phyloP scores from a whole-genome alignment of 2,888 invertebrate species.

The Belgica antarctica region DNA sequence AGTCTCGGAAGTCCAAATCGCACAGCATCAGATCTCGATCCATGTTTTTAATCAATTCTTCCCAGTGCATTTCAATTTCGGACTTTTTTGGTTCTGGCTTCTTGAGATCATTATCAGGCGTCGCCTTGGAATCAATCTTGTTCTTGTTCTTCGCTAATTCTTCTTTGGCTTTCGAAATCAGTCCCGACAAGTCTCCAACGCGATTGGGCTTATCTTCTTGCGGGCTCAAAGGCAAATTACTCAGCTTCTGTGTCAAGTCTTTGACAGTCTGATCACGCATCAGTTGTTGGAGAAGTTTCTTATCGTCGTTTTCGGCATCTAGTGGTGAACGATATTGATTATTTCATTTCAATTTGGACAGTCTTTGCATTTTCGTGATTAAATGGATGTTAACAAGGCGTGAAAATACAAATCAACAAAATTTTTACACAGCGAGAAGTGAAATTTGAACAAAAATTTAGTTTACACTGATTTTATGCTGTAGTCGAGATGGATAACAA shows the following conservation, averaged over 20 bases:
- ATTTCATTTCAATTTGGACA: too few species aligned
- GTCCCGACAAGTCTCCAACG: conserved; percentile 80
- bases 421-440: too few species aligned
- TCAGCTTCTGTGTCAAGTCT: conserved; percentile 81
- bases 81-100: conserved; percentile 76
- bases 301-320: conserved; percentile 63
- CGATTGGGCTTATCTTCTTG: conserved; percentile 62
- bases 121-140: conserved; percentile 64
- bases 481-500: not conserved
- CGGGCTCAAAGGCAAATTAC: conserved; percentile 62
- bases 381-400: not conserved
- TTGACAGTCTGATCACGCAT: conserved; percentile 84
- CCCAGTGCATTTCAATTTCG: conserved; percentile 95
- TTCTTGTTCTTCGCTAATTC: conserved; percentile 84
- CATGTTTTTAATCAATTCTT: conserved; percentile 76
- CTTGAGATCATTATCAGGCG: conserved; percentile 69
- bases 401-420: not conserved
- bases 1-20: conserved; percentile 95
- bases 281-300: conserved; percentile 64
- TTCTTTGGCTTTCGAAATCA: conserved; percentile 91
- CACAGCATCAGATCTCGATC: conserved; percentile 78
- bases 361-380: not conserved
- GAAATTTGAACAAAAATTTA: not conserved
- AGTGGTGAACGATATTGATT: not conserved
- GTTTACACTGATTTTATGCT: not conserved